These are phyloP conservation scores for Yoshiicerus persimilis DNA, from an alignment of 1,140 invertebrate species.

Conservation along the genomic window DNA sequence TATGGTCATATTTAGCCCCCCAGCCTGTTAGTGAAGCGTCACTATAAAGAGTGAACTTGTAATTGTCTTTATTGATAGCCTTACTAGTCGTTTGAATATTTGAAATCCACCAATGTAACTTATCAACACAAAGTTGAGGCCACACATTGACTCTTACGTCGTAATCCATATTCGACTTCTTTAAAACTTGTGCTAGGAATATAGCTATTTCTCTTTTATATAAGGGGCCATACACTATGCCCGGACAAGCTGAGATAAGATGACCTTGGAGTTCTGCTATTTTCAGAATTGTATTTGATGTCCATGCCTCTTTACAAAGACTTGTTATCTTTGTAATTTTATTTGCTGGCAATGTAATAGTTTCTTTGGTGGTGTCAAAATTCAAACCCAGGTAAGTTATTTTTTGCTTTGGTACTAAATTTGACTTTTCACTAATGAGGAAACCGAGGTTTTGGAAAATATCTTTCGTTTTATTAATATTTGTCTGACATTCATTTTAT, in stretches of 20 bases:
- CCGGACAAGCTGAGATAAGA: slow-evolving; percentile 19
- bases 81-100: background rate
- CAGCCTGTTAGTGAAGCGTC: slow-evolving; percentile 21
- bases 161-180: background rate
- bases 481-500: background rate
- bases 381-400: background rate
- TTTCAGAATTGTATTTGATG: background rate
- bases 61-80: background rate
- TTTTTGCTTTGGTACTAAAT: background rate
- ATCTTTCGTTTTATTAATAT: background rate
- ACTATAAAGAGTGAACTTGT: background rate
- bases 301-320: background rate
- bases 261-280: background rate
- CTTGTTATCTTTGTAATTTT: background rate
- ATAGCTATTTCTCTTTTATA: slow-evolving; percentile 25
- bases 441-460: background rate
- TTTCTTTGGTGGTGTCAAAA: background rate
- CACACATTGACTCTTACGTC: background rate
- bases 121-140: background rate
- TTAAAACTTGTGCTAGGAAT: background rate
- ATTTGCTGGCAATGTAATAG: background rate
- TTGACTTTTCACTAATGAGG: slow-evolving; percentile 19
- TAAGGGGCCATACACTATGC: slow-evolving; percentile 8
- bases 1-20: background rate
- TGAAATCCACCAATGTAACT: slow-evolving; percentile 23